Conservation (phyloP, 2,888 invertebrate genomes). For the Hanleya hanleyi region DNA sequence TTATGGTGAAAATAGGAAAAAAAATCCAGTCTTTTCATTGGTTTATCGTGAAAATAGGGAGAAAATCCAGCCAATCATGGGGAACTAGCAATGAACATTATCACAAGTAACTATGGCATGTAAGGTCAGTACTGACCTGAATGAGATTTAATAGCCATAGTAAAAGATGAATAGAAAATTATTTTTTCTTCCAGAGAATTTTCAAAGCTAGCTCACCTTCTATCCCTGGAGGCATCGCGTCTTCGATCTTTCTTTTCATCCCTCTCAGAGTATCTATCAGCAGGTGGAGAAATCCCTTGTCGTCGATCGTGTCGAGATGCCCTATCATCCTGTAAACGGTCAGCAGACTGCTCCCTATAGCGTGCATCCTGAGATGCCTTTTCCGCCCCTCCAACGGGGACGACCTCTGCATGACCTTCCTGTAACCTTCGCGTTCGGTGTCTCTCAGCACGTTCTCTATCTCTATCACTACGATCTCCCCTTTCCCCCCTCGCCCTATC, state of each 20-base stretch:
- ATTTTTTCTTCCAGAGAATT: not conserved
- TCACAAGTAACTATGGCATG: no score
- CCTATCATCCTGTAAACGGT: slow-evolving; percentile 6
- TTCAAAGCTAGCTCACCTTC: slow-evolving; percentile 21
- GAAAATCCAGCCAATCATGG: no score
- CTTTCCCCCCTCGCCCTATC: slow-evolving; percentile 11
- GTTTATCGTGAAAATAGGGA: no score
- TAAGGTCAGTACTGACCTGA: no score
- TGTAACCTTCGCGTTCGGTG: not conserved
- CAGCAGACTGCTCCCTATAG: not conserved
- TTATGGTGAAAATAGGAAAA: no score
- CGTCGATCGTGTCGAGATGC: not conserved
- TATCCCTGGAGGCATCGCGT: slow-evolving; percentile 28
- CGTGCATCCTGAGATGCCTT: not conserved
- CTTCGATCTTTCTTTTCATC: slow-evolving; percentile 15
- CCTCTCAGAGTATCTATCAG: slow-evolving; percentile 17
- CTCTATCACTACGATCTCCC: slow-evolving; percentile 15
- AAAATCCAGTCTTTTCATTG: no score
- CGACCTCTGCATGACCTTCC: not conserved
- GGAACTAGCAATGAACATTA: no score
- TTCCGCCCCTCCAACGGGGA: not conserved
- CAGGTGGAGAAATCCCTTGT: slow-evolving; percentile 7
- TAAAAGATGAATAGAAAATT: not conserved
- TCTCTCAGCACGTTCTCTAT: slow-evolving; percentile 26
- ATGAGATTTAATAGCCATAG: no score